phyloP scores from a whole-genome alignment of 2,888 invertebrate species.

The Orthosia gothica region DNA sequence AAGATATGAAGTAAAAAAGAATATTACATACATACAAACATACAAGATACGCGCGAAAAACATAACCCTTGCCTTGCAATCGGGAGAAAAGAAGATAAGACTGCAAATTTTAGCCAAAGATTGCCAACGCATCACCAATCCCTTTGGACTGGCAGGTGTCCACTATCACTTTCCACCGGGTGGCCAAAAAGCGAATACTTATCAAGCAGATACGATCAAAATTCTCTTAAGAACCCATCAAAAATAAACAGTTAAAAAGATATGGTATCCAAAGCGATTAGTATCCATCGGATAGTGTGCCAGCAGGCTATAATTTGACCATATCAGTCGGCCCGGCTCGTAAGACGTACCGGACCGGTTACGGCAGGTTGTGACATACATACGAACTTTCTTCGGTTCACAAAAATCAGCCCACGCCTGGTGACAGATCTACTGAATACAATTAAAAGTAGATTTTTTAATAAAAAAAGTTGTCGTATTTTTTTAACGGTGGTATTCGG shows the following conservation, averaged over 20 bases:
- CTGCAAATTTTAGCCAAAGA: neutral
- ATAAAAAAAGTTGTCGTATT: neutral
- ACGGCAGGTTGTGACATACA: constrained; percentile 86
- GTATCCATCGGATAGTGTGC: constrained; percentile 61
- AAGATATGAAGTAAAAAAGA: no score
- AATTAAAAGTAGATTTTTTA: constrained; percentile 32
- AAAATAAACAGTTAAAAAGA: constrained; percentile 43
- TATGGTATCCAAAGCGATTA: constrained; percentile 44
- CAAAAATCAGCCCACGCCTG: constrained; percentile 75
- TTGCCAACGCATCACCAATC: neutral
- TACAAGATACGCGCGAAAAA: no score
- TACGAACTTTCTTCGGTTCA: constrained; percentile 84
- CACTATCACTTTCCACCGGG: neutral
- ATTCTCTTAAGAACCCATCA: constrained; percentile 17
- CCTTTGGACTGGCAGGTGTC: neutral
- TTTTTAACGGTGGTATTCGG: neutral
- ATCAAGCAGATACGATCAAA: constrained; percentile 15
- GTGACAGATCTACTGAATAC: constrained; percentile 69
- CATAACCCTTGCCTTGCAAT: no score
- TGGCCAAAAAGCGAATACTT: constrained; percentile 10
- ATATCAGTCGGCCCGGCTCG: constrained; percentile 66
- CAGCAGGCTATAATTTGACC: constrained; percentile 75
- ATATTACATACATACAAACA: no score
- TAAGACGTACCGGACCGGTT: constrained; percentile 76
- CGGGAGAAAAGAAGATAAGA: no score